Evolutionary conservation across 2,888 invertebrate genomes (phyloP).

Genomic region (Carpatolechia fugitivella): DNA sequence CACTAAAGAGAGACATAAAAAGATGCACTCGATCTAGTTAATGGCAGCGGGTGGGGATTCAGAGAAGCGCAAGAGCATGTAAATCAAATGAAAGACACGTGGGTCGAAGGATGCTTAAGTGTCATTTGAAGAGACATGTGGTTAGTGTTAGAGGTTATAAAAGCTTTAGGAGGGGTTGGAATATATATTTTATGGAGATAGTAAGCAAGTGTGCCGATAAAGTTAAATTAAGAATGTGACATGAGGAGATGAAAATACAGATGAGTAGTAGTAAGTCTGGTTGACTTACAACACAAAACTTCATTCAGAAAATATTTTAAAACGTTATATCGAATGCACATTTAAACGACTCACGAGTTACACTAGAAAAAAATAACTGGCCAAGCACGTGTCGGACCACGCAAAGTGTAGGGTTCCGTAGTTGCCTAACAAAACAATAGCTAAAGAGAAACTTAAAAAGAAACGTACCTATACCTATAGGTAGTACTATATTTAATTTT

Average conservation of each 20-base stretch:
- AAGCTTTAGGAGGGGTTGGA: neutral
- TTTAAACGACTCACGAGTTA: too few relatives aligned
- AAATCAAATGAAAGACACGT: slow-evolving; percentile 42
- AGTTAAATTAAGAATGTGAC: neutral
- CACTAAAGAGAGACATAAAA: slow-evolving; percentile 62
- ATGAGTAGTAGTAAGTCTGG: too few relatives aligned
- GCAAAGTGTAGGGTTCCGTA: too few relatives aligned
- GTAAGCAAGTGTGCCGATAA: slow-evolving; percentile 3
- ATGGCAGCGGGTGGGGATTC: slow-evolving; percentile 57
- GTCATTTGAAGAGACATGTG: slow-evolving; percentile 5
- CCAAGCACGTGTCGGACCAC: too few relatives aligned
- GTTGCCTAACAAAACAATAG: neutral
- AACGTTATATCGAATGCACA: too few relatives aligned
- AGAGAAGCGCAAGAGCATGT: slow-evolving; percentile 32
- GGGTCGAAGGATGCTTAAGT: slow-evolving; percentile 12
- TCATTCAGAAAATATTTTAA: too few relatives aligned
- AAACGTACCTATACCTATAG: too few relatives aligned
- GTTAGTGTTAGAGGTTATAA: slow-evolving; percentile 3
- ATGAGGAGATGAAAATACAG: too few relatives aligned
- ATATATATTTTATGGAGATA: slow-evolving; percentile 1
- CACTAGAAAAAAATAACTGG: too few relatives aligned
- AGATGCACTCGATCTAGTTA: slow-evolving; percentile 68
- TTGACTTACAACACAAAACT: too few relatives aligned
- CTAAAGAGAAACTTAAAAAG: neutral
- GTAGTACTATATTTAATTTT: too few relatives aligned